Base-by-base conservation (phyloP, 2,797 vertebrate genomes). In the Myripristis murdjan region DNA sequence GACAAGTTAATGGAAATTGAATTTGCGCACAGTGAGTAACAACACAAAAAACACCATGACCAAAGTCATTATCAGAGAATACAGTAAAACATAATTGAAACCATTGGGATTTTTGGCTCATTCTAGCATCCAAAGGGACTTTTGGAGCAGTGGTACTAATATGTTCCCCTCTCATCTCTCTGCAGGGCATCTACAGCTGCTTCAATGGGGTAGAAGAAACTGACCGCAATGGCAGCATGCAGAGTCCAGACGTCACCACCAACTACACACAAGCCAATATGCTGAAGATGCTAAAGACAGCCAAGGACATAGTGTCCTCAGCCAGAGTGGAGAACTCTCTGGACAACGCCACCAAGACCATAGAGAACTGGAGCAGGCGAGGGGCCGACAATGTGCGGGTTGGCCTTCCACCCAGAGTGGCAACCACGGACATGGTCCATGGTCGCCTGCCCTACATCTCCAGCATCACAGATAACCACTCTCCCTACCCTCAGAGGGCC, bases 131-230 rank as follows among this genome's bases (percentile, higher is more conserved):
- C 56, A 61, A 16, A 52, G 31, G 67, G 18, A 48, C 20, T 56
- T 41, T 9, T 55, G 49, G 11, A 1, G 23, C 7, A 8, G 22
- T 18, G 18, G 35, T 35, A 35, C 28, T 2, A 5, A 78, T 20
- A 67, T 67, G 10, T 23, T 0, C 16, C 23, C 31, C 3, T 26
- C 20, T 1, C 0, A 0, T 77, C 9, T 82, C 28, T 10, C 0
- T 81, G 10, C 90, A 99, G 98, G 98, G 98, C 43, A 98, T 99
- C 89, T 99, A 99, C 92, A 99, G 98, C 93, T 99, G 97, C 92
- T 99, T 98, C 87, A 96, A 87, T 0, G 98, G 98, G 1, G 97
- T 98, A 39, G 97, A 99, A 92, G 96, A 95, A 15, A 73, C 90
- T 3, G 95, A 95, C 6, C 91, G 5, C 58, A 90, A 87, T 0